A percentile compares a stretch with the other conserved stretches of the same genome.
phyloP scores from a whole-genome alignment of 2,113 vertebrate species.

The Hemibagrus wyckioides region DNA sequence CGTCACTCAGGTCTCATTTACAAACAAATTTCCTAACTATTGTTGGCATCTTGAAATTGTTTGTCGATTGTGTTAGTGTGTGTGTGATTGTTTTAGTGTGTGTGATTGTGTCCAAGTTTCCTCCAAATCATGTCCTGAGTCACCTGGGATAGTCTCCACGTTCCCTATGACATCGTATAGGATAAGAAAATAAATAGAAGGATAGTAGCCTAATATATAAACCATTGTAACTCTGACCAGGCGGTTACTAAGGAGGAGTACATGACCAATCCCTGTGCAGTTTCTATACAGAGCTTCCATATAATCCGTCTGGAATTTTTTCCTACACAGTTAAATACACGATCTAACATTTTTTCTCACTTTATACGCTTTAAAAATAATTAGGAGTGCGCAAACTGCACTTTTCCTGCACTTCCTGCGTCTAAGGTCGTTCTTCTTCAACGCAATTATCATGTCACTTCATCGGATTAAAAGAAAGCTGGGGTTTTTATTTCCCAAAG shows the following conservation, averaged over 20 bases:
- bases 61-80: no score
- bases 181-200: no score
- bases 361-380: neutral
- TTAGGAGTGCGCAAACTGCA: neutral
- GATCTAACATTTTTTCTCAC: neutral
- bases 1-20: neutral
- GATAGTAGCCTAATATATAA: neutral
- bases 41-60: no score
- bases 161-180: no score
- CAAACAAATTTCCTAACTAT: neutral
- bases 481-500: constrained; percentile 2
- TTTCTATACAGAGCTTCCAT: neutral
- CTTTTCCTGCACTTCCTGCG: constrained; percentile 5
- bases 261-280: neutral
- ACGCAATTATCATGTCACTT: constrained; percentile 22
- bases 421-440: constrained; percentile 8
- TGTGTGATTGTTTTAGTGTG: no score
- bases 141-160: no score
- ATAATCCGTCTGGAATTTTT: neutral
- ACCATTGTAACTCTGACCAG: neutral
- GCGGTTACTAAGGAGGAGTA: neutral
- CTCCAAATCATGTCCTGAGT: no score
- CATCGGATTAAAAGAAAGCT: neutral
- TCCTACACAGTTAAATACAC: neutral
- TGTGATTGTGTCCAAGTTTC: no score